Percentiles rank a stretch among this genome's conserved stretches.
Evolutionary conservation across 1,140 invertebrate species (phyloP).

Genomic region (Drosophila lacteicornis): DNA sequence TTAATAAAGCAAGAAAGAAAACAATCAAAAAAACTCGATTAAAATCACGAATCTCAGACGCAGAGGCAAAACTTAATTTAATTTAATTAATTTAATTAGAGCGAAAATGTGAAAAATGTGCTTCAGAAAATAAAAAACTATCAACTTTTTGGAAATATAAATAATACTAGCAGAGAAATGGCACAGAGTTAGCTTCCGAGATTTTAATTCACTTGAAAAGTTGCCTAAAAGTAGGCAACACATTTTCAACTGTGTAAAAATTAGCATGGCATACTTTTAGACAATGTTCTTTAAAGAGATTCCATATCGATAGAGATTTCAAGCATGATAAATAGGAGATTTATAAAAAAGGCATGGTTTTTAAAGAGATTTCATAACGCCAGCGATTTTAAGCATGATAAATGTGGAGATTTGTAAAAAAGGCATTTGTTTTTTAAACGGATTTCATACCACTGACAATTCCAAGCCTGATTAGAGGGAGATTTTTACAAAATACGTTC

Average conservation of each 20-base stretch:
- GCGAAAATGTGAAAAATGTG: slow-evolving; percentile 1
- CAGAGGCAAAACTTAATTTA: slow-evolving; percentile 18
- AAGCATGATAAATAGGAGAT: no score
- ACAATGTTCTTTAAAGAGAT: not conserved
- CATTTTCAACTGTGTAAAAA: not conserved
- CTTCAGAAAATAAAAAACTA: slow-evolving; percentile 6
- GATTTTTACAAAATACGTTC: no score
- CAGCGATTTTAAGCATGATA: not conserved
- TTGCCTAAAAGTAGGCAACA: slow-evolving; percentile 1
- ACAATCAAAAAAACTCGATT: slow-evolving; percentile 8
- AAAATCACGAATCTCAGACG: slow-evolving; percentile 21
- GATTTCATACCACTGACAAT: no score
- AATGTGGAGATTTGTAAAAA: no score
- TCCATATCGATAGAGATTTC: no score
- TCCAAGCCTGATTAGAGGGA: no score
- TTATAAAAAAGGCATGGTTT: no score
- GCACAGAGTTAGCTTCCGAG: not conserved
- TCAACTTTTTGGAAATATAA: slow-evolving; percentile 3
- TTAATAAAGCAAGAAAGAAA: not conserved
- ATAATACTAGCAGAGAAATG: not conserved
- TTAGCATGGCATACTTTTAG: not conserved
- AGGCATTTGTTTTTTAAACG: no score
- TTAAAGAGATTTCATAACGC: no score
- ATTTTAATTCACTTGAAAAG: slow-evolving; percentile 2
- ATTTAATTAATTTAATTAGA: slow-evolving; percentile 35